Evolutionary conservation across 2,888 invertebrate genomes (phyloP), one percentile per base, ranked within the genome.

Genomic region (Amphipyra tragopoginis): DNA sequence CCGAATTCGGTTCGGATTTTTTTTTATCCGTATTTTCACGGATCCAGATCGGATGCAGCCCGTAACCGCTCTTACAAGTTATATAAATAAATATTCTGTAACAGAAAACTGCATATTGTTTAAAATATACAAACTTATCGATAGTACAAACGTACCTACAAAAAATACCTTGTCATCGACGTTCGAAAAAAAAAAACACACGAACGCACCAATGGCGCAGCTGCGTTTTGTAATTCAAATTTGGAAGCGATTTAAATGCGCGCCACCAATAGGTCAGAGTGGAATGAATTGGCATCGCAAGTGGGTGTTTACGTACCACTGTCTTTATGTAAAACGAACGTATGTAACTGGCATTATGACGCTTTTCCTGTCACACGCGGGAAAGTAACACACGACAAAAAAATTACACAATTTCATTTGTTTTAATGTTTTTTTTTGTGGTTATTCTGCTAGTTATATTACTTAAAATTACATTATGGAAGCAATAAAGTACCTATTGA

Each of bases 221-320:
- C 56, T 52, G 47, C 57, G 79, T 86, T 92, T 92, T 91, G 85
- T 86, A 91, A 86, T 93, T 93, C 85, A 93, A 93, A 93, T 93
- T 86, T 65, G 77, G 84, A 86, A 88, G 77, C 86, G 80, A 91
- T 92, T 90, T 86, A 89, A 90, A 91, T 93, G 89, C 92, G 86
- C 75, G 85, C 89, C 81, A 88, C 86, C 92, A 92, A 92, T 93
- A 92, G 93, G 93, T 93, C 93, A 93, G 83, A 87, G 86, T 84
- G 85, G 86, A 89, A 90, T 88, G 84, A 87, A 91, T 91, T 90
- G 89, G 88, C 84, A 91, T 90, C 71, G 83, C 83, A 86, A 90
- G 75, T 82, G 71, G 74, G 66, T 76, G 80, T 81, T 82, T 78
- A 71, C 77, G 70, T 52, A 47, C 63, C 57, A 52, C 56, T 67